Evolutionary conservation across 2,888 invertebrate species (phyloP).

Genomic region (Drosophila seclusa): DNA sequence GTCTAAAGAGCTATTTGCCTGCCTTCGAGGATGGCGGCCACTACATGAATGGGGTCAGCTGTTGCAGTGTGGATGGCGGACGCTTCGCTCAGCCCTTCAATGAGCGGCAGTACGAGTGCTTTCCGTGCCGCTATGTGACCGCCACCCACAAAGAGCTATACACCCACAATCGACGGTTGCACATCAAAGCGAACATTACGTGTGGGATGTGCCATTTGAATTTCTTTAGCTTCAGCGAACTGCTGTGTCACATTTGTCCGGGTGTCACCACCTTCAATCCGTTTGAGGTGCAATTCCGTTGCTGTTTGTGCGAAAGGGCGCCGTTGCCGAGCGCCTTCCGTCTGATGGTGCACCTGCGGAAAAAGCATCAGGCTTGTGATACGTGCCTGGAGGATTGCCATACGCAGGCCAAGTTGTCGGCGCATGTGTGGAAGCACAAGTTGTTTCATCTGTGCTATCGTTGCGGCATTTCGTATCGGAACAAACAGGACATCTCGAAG

Average conservation of each 20-base stretch:
- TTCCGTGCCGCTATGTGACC: conserved; percentile 92
- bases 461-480: conserved; percentile 94
- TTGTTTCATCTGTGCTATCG: conserved; percentile 94
- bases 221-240: conserved; percentile 94
- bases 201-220: conserved; percentile 95
- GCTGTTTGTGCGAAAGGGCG: conserved; percentile 92
- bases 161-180: conserved; percentile 94
- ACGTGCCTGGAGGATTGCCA: conserved; percentile 93
- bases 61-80: conserved; percentile 88
- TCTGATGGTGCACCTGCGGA: conserved; percentile 94
- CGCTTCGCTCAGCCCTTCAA: conserved; percentile 79
- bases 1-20: conserved; percentile 86
- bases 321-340: conserved; percentile 94
- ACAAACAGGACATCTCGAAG: conserved; percentile 94
- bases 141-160: conserved; percentile 93
- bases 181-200: conserved; percentile 92
- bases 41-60: conserved; percentile 90
- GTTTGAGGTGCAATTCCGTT: conserved; percentile 90
- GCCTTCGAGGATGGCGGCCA: conserved; percentile 86
- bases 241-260: conserved; percentile 94
- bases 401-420: conserved; percentile 91
- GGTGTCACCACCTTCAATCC: conserved; percentile 87
- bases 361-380: conserved; percentile 94
- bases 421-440: conserved; percentile 96
- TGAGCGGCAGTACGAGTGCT: conserved; percentile 92